A percentile compares a stretch with the other conserved stretches of the same genome.
Conservation (phyloP, 2,113 vertebrate genomes). For the Dolichotis patagonum region DNA sequence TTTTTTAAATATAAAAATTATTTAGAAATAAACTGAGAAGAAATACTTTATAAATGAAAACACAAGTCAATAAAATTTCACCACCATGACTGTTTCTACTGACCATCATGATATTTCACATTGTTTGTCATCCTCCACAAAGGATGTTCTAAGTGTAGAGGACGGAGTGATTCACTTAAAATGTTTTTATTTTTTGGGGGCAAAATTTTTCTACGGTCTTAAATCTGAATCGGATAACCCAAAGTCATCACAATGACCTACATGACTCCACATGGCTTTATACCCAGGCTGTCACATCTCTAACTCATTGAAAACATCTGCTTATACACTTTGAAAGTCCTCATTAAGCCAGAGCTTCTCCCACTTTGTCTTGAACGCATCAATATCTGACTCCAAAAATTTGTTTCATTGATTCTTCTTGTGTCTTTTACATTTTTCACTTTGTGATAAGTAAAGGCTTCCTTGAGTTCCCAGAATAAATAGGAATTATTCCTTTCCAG, state of each 20-base stretch:
- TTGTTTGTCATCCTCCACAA: neutral
- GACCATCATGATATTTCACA: neutral
- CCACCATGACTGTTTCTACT: accelerated
- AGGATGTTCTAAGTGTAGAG: neutral
- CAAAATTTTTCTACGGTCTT: neutral
- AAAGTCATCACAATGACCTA: neutral
- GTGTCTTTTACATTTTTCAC: neutral
- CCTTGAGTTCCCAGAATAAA: neutral
- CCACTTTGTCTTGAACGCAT: neutral
- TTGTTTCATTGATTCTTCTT: neutral
- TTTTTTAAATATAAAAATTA: neutral
- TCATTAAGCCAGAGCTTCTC: neutral
- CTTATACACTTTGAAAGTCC: neutral
- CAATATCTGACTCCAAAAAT: neutral
- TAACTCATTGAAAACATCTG: neutral
- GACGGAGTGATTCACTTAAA: neutral
- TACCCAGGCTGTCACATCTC: accelerated
- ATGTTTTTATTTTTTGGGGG: neutral
- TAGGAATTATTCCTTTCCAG: neutral
- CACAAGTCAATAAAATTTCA: neutral
- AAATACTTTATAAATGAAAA: constrained; percentile 19
- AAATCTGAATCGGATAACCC: neutral
- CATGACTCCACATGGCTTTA: neutral
- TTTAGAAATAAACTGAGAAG: neutral
- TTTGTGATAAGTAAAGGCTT: neutral